These are phyloP conservation scores for Cenopis cana DNA, from an alignment of 2,888 invertebrate genomes.

Conservation along the genomic window DNA sequence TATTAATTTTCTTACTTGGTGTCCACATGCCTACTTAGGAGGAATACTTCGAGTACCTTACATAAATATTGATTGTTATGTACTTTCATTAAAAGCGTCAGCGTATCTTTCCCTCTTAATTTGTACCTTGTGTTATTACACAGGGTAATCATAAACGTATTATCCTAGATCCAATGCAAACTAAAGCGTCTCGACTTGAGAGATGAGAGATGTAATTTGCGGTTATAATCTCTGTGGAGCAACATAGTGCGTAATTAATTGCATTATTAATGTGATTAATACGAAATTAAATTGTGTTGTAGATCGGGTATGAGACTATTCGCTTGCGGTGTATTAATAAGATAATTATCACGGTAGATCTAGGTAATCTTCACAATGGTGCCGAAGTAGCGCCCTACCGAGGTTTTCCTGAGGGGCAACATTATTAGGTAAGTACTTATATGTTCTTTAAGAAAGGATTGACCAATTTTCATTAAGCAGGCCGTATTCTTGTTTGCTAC, in stretches of 20 bases:
- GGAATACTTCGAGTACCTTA: no score
- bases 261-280: conserved; percentile 30
- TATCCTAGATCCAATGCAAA: conserved; percentile 2
- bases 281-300: conserved; percentile 18
- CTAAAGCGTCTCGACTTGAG: conserved; percentile 5
- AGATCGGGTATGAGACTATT: neutral
- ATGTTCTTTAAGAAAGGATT: no score
- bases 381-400: neutral
- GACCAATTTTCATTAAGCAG: no score
- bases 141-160: conserved; percentile 8
- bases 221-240: conserved; percentile 16
- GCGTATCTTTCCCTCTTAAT: no score
- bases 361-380: neutral
- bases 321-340: neutral
- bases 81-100: no score
- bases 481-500: no score
- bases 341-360: neutral
- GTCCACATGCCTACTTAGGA: no score
- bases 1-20: no score
- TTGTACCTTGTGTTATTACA: no score
- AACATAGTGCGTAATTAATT: conserved; percentile 29
- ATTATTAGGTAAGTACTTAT: no score
- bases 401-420: no score
- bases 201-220: conserved; percentile 28
- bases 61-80: no score